These are phyloP conservation scores for Gnathonemus longibarbis DNA, from an alignment of 2,113 vertebrate species.

Conservation along the genomic window DNA sequence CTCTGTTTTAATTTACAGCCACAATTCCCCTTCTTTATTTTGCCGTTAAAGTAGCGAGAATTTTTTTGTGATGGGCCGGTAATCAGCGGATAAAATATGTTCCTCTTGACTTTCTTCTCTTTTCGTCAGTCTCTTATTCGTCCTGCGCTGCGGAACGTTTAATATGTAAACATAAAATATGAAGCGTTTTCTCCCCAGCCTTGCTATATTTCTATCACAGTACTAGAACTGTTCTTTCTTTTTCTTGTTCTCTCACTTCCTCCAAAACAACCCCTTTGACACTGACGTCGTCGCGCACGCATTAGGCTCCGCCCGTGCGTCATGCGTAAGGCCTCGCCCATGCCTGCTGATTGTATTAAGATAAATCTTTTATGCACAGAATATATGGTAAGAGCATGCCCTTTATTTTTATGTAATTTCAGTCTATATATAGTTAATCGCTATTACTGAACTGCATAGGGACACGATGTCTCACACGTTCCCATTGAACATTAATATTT, in stretches of 20 bases:
- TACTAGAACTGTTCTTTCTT: conserved; percentile 7
- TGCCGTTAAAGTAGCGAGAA: not conserved
- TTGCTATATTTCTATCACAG: not conserved
- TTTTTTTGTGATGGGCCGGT: conserved; percentile 6
- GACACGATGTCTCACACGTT: not conserved
- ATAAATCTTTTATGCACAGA: not conserved
- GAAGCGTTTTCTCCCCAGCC: not conserved
- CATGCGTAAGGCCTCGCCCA: not conserved
- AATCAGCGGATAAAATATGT: not conserved
- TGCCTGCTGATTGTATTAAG: not conserved
- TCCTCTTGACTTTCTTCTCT: not conserved
- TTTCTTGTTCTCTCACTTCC: conserved; percentile 23
- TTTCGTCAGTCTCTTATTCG: not conserved
- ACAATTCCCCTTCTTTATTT: not conserved
- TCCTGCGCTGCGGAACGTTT: not conserved
- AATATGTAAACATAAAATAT: not conserved
- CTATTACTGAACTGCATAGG: not conserved
- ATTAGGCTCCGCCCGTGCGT: not conserved
- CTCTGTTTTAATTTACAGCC: not conserved
- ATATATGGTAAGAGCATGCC: not conserved
- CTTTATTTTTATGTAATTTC: not conserved
- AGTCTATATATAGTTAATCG: not conserved
- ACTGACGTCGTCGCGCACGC: conserved; percentile 18
- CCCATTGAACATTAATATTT: not conserved
- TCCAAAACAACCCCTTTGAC: conserved; percentile 22